Evolutionary conservation across 2,888 invertebrate species (phyloP), one percentile per base, ranked within the genome.

Genomic region (Volucella inanis): DNA sequence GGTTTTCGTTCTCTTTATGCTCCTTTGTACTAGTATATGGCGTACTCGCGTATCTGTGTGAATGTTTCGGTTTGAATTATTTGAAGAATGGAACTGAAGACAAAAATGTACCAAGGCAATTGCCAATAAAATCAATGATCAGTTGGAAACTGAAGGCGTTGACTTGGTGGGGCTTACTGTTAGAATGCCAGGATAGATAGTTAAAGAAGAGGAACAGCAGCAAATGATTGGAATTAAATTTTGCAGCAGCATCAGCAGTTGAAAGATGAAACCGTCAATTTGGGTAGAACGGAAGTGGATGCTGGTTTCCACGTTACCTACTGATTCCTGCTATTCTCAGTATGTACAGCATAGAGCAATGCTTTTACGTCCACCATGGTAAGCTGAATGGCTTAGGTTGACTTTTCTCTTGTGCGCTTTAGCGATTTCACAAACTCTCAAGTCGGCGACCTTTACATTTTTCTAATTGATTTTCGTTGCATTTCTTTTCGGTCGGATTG

Each of bases 381-480:
- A 31, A n/a, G 43, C 15, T 41, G 62, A 39, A 61, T 78, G 64
- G 78, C 15, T 67, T 54, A 41, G 50, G 54, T 62, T 43, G 47
- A 61, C 22, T 47, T 41, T 62, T 62, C 47, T 52, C 50, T n/a
- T 41, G 39, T 68, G 49, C 49, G 54, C 67, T 76, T 85, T 67
- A 57, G 62, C 67, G 45, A 68, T 72, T 72, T 72, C 47, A 31
- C 31, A 31, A 57, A 52, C 61, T 81, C 57, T 72, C 64, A 71
- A 77, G 72, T 71, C 67, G 62, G 49, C 62, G 43, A 80, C 62
- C 67, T 76, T 49, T 68, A 54, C 68, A 72, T 57, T 85, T 71
- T 81, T 70, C 81, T 85, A 85, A 85, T 85, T 85, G 85, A 80
- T 81, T 85, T 85, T 81, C 72, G 77, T 81, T 85, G 85, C 85